Conservation (phyloP, 2,888 invertebrate genomes). For the Rotaria magnacalcarata region DNA sequence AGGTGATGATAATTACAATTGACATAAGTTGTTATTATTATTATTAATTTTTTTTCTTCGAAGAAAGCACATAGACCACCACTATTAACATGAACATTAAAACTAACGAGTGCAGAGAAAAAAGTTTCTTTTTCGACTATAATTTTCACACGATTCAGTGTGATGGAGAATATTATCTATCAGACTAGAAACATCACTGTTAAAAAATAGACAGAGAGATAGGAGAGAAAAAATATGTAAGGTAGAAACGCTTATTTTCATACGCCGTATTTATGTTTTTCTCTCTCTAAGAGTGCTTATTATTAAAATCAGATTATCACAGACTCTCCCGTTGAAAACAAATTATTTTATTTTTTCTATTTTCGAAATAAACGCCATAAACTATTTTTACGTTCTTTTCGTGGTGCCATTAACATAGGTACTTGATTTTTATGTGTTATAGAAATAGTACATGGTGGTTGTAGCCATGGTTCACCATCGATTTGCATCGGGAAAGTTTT, state of each 20-base stretch:
- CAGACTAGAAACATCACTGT: constrained; percentile 29
- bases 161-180: constrained; percentile 29
- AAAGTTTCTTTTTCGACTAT: background rate
- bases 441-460: constrained; percentile 83
- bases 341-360: background rate
- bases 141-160: background rate
- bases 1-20: background rate
- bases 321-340: background rate
- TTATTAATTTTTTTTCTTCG: background rate
- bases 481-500: constrained; percentile 88
- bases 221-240: background rate
- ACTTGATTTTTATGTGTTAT: constrained; percentile 95
- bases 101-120: constrained; percentile 1
- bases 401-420: constrained; percentile 87
- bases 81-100: background rate
- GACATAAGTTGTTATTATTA: background rate
- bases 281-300: background rate
- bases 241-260: background rate
- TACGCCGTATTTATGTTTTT: background rate
- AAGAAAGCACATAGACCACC: background rate
- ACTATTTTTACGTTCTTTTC: constrained; percentile 33
- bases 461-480: constrained; percentile 97
- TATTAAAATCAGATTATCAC: constrained; percentile 12
- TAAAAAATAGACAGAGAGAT: constrained; percentile 1
- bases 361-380: constrained; percentile 21